Conservation (phyloP, 2,888 invertebrate species). For the Lithophane semibrunnea region DNA sequence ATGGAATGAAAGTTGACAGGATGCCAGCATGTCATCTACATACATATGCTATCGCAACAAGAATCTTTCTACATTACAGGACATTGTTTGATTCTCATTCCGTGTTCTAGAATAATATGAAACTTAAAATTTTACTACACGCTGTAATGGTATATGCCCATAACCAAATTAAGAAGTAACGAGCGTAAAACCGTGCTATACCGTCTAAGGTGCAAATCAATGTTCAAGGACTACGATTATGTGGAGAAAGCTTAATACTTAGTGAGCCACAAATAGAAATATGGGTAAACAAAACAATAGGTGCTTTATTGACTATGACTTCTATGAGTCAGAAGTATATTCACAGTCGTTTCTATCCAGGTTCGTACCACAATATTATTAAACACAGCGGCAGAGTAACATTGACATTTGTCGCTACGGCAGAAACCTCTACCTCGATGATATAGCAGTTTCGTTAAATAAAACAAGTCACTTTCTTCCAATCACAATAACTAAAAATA, state of each 20-base stretch:
- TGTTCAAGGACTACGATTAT: conserved; percentile 10
- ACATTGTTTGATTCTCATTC: neutral
- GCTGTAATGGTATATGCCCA: neutral
- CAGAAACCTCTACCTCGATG: neutral
- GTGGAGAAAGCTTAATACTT: conserved; percentile 31
- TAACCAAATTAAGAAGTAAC: conserved; percentile 3
- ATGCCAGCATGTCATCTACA: conserved; percentile 30
- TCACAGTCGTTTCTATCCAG: conserved; percentile 23
- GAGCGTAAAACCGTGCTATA: neutral
- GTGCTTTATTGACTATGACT: conserved; percentile 18
- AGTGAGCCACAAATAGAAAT: conserved; percentile 20
- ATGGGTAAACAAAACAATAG: conserved; percentile 40
- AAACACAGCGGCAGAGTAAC: conserved; percentile 22
- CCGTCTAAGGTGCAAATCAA: conserved; percentile 13
- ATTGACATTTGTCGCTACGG: neutral
- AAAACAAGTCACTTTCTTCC: conserved; percentile 6
- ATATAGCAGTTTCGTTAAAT: conserved; percentile 8
- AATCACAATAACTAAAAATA: conserved; percentile 6
- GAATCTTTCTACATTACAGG: neutral
- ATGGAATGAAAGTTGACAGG: conserved; percentile 27
- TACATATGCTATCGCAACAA: conserved; percentile 8
- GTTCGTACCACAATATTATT: conserved; percentile 16
- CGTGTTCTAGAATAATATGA: neutral
- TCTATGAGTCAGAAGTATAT: conserved; percentile 33
- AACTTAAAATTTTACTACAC: neutral